phyloP scores from a whole-genome alignment of 2,888 invertebrate genomes.

The Drosophila antonietae region DNA sequence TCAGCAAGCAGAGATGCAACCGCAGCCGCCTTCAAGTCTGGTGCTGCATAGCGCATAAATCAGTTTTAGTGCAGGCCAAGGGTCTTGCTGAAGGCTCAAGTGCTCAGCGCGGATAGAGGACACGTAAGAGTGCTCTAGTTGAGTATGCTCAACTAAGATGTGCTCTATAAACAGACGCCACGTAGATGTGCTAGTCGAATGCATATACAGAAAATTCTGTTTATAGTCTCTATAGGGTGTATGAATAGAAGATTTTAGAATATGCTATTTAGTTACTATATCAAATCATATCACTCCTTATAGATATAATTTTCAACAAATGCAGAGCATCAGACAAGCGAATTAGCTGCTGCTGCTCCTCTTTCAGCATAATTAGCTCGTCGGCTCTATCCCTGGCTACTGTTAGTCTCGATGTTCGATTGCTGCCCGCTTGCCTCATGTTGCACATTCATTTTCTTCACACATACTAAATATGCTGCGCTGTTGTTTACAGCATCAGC shows the following conservation, averaged over 20 bases:
- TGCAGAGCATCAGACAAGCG: not conserved
- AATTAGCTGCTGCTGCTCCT: not conserved
- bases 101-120: conserved; percentile 22
- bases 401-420: conserved; percentile 52
- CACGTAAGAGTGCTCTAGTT: not conserved
- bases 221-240: not conserved
- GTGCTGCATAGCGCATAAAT: conserved; percentile 63
- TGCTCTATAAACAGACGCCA: not conserved
- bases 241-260: not conserved
- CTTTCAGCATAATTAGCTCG: conserved; percentile 65
- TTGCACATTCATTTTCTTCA: conserved; percentile 73
- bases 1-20: conserved; percentile 50
- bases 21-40: conserved; percentile 70
- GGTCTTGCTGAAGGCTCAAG: conserved; percentile 68
- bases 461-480: conserved; percentile 80
- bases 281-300: too few species aligned
- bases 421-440: conserved; percentile 30
- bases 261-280: too few species aligned
- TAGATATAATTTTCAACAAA: not conserved
- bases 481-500: conserved; percentile 73
- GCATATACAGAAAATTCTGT: not conserved
- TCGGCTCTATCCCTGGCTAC: conserved; percentile 55
- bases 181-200: not conserved
- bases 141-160: not conserved
- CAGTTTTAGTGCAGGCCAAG: conserved; percentile 69